Conservation (phyloP, 37 sponge, comb jelly and placozoan genomes). For the Amphimedon queenslandica region DNA sequence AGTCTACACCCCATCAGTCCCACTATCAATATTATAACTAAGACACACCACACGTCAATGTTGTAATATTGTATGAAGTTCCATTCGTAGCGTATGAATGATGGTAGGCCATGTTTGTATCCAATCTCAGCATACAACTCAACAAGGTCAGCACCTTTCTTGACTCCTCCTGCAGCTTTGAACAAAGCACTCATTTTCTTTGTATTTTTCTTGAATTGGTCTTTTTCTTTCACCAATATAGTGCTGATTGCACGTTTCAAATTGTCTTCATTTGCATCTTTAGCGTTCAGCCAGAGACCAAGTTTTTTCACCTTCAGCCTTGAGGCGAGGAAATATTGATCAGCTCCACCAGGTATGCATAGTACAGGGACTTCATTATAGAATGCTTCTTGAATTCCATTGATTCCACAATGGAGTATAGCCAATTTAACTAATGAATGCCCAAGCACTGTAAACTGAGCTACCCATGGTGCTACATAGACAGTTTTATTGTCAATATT, state of each 20-base stretch:
- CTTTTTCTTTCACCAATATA: not conserved
- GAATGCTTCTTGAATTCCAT: slow-evolving; percentile 62
- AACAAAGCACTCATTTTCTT: slow-evolving; percentile 24
- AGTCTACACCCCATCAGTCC: not conserved
- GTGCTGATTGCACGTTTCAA: not conserved
- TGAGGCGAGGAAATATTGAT: slow-evolving; percentile 27
- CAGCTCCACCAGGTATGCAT: slow-evolving; percentile 12
- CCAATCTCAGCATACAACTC: slow-evolving; percentile 62
- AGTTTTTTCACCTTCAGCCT: slow-evolving; percentile 11
- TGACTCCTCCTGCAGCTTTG: slow-evolving; percentile 35
- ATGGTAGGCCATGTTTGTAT: slow-evolving; percentile 56
- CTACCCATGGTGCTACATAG: slow-evolving; percentile 45
- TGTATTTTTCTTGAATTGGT: slow-evolving; percentile 5
- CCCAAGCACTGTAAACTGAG: slow-evolving; percentile 39
- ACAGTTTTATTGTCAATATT: slow-evolving; percentile 24
- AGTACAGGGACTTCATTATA: slow-evolving; percentile 52
- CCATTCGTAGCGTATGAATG: slow-evolving; percentile 53
- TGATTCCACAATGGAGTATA: slow-evolving; percentile 61
- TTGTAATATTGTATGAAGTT: slow-evolving; percentile 62
- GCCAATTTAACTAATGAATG: slow-evolving; percentile 31
- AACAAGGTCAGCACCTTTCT: slow-evolving; percentile 55
- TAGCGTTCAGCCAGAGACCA: not conserved
- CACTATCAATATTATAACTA: not conserved
- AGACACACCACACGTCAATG: slow-evolving; percentile 40
- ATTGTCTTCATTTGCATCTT: not conserved